A percentile compares a stretch with the other conserved stretches of the same genome.
These are phyloP conservation scores for Syngnathus floridae DNA, from an alignment of 2,113 vertebrate genomes.

Conservation along the genomic window DNA sequence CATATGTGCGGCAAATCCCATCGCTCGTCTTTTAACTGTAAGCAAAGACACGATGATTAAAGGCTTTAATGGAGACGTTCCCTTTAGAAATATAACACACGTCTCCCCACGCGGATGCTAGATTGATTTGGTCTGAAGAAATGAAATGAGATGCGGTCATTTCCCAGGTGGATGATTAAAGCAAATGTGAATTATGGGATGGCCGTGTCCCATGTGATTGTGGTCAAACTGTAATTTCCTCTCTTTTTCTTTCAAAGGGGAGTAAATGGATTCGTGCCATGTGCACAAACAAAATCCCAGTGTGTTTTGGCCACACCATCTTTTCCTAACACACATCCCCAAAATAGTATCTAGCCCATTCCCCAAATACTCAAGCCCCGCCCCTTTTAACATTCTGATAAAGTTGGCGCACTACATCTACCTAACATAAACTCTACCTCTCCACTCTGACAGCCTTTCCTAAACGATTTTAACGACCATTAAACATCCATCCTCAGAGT, in stretches of 20 bases:
- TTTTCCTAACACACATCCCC: too few species aligned
- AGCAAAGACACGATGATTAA: slow-evolving; percentile 18
- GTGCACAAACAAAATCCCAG: too few species aligned
- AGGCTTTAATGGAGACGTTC: slow-evolving; percentile 31
- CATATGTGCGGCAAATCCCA: neutral
- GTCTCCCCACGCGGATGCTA: slow-evolving; percentile 35
- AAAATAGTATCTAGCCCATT: too few species aligned
- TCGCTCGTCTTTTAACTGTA: neutral
- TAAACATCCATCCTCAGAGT: neutral
- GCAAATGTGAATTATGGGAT: slow-evolving; percentile 41
- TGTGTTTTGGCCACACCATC: neutral
- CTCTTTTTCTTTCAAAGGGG: neutral
- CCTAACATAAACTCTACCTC: too few species aligned
- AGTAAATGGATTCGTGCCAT: slow-evolving; percentile 3
- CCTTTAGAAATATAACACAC: slow-evolving; percentile 30
- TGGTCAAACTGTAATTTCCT: slow-evolving; percentile 47
- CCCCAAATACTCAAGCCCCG: too few species aligned
- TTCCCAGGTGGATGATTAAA: slow-evolving; percentile 60
- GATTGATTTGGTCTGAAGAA: slow-evolving; percentile 51
- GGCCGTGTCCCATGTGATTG: slow-evolving; percentile 49
- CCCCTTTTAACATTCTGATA: too few species aligned
- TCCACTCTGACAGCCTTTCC: too few species aligned
- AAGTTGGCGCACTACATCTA: too few species aligned
- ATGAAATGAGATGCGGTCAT: slow-evolving; percentile 48
- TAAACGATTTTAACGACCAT: too few species aligned